Percentiles rank a stretch among this genome's conserved stretches.
phyloP scores from a whole-genome alignment of 2,113 vertebrate genomes.

The Alligator sinensis region DNA sequence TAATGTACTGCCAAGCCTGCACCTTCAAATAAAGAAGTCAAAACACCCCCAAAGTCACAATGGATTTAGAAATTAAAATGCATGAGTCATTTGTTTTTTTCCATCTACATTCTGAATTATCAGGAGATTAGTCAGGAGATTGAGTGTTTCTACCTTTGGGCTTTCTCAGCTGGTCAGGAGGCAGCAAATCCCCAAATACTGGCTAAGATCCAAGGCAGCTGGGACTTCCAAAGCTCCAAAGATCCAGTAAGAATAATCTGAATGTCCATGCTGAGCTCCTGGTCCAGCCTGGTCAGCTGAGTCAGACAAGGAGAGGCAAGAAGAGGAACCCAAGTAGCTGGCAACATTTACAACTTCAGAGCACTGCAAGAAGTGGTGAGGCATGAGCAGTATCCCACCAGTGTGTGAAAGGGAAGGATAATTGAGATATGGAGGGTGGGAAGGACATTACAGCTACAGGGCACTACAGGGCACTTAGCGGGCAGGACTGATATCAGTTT shows the following conservation, averaged over 20 bases:
- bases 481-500: not conserved
- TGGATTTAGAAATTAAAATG: slow-evolving; percentile 24
- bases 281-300: not conserved
- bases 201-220: slow-evolving; percentile 48
- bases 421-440: not conserved
- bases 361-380: not conserved
- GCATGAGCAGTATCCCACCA: not conserved
- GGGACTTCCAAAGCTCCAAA: not conserved
- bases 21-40: slow-evolving; percentile 31
- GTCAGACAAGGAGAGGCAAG: slow-evolving; percentile 25
- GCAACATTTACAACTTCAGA: not conserved
- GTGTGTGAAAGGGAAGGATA: slow-evolving; percentile 1
- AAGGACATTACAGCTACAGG: not conserved
- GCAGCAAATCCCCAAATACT: not conserved
- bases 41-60: slow-evolving; percentile 52
- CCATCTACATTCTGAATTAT: slow-evolving; percentile 50
- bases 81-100: slow-evolving; percentile 30
- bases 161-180: slow-evolving; percentile 21
- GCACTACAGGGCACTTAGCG: not conserved
- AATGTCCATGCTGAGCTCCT: slow-evolving; percentile 6
- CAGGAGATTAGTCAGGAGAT: slow-evolving; percentile 26
- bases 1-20: not conserved
- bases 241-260: not conserved
- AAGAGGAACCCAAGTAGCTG: not conserved
- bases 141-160: slow-evolving; percentile 25